These are phyloP conservation scores for Clunio marinus DNA, from an alignment of 2,888 invertebrate species.

Conservation along the genomic window DNA sequence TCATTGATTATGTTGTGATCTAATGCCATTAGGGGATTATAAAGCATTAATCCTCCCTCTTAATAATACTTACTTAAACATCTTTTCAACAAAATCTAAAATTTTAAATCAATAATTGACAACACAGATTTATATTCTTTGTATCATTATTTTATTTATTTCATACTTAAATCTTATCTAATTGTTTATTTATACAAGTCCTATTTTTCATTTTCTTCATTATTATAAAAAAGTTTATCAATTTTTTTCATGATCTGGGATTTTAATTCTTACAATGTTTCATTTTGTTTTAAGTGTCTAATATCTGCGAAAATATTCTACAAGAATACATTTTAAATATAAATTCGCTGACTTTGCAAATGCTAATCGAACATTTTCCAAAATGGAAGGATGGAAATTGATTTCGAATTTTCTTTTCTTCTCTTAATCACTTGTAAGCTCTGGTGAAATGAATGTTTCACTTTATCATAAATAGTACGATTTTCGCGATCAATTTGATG, in stretches of 20 bases:
- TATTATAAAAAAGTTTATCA: conserved; percentile 16
- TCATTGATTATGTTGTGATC: no score
- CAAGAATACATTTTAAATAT: neutral
- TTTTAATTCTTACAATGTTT: neutral
- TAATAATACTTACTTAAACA: no score
- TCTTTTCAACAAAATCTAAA: no score
- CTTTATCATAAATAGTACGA: neutral
- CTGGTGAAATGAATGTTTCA: neutral
- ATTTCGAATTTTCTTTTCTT: no score
- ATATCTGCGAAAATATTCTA: neutral
- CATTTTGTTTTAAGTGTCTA: conserved; percentile 5
- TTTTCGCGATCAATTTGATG: neutral
- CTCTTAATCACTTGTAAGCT: neutral
- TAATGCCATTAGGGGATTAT: no score
- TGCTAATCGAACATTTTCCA: neutral
- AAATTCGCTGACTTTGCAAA: conserved; percentile 10
- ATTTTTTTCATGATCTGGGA: neutral
- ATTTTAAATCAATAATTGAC: no score
- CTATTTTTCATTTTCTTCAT: neutral
- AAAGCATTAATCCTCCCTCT: no score
- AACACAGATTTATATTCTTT: neutral
- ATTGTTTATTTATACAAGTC: no score
- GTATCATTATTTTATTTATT: conserved; percentile 16
- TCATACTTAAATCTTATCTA: no score
- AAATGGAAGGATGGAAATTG: no score